Conservation (phyloP, 1,140 invertebrate species). For the Colletes latitarsis region DNA sequence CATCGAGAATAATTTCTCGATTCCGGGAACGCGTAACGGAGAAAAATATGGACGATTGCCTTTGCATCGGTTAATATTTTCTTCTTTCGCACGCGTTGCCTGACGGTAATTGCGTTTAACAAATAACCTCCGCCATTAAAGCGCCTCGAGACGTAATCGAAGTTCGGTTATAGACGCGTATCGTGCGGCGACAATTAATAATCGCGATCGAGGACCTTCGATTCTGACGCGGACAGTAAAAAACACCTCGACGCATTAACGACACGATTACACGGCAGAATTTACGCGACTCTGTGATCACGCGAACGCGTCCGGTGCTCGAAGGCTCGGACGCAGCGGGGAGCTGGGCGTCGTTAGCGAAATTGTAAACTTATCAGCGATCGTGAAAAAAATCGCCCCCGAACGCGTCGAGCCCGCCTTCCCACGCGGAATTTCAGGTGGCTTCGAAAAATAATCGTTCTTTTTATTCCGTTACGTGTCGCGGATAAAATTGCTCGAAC, state of each 20-base stretch:
- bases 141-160: background rate
- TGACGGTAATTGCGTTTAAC: background rate
- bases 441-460: too few relatives aligned
- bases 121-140: background rate
- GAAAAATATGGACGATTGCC: background rate
- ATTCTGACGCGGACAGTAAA: background rate
- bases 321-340: too few relatives aligned
- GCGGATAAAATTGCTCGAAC: too few relatives aligned
- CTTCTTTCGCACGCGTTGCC: too few relatives aligned
- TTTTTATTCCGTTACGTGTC: too few relatives aligned
- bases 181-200: background rate
- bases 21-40: background rate
- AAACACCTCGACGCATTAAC: background rate
- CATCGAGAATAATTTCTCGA: background rate
- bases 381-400: background rate
- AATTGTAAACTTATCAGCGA: constrained; percentile 38
- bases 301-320: background rate
- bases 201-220: background rate
- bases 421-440: too few relatives aligned
- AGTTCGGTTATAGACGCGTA: background rate
- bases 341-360: constrained; percentile 4
- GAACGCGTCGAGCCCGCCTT: too few relatives aligned
- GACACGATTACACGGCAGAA: background rate
- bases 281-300: background rate
- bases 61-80: background rate